These are phyloP conservation scores for Lineus longissimus DNA, from an alignment of 1,140 invertebrate species.

Conservation along the genomic window DNA sequence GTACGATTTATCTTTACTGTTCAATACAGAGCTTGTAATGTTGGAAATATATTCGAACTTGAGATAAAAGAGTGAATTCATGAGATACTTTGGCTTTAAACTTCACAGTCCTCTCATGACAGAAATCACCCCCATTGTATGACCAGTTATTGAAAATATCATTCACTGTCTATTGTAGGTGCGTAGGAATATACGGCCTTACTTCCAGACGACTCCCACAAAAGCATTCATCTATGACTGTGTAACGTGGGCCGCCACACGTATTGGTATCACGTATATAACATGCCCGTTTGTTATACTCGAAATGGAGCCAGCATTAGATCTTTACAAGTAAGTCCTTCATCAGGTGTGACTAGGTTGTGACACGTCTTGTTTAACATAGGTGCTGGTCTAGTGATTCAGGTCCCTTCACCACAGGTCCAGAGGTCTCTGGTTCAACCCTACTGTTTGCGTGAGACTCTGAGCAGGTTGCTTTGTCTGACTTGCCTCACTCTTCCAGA, in stretches of 20 bases:
- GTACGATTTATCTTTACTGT: slow-evolving; percentile 25
- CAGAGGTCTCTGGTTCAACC: no score
- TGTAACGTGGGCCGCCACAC: slow-evolving; percentile 67
- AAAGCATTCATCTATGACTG: slow-evolving; percentile 31
- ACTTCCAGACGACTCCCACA: slow-evolving; percentile 63
- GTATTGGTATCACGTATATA: slow-evolving; percentile 77
- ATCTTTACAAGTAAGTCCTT: slow-evolving; percentile 65
- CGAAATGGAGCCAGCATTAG: slow-evolving; percentile 68
- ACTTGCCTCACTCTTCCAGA: no score
- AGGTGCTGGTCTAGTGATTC: no score
- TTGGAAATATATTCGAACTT: not conserved
- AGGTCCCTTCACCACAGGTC: no score
- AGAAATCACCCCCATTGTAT: no score
- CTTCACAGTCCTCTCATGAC: no score
- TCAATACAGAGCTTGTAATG: not conserved
- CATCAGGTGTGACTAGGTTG: no score
- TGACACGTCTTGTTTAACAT: no score
- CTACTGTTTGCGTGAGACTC: no score
- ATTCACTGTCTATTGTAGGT: slow-evolving; percentile 60
- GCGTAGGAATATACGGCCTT: slow-evolving; percentile 68
- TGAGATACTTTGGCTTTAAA: not conserved
- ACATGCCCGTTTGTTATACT: slow-evolving; percentile 86
- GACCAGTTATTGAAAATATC: no score
- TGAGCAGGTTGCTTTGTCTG: no score
- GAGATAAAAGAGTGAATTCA: not conserved